Evolutionary conservation across 2,888 invertebrate genomes (phyloP).

Genomic region (Lysandra bellargus): DNA sequence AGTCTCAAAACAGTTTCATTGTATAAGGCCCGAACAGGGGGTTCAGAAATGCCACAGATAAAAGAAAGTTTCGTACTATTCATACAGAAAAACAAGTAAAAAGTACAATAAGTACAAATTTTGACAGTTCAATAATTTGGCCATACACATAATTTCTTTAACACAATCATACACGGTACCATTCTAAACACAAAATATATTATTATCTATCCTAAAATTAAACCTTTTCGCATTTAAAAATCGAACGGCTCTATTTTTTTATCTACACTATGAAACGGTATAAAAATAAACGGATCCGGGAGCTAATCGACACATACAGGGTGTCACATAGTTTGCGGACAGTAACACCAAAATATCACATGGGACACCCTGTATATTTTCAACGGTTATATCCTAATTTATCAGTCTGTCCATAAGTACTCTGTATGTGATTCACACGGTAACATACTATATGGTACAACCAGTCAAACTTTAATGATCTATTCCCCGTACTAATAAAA

Average conservation of each 20-base stretch:
- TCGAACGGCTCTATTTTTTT: not conserved
- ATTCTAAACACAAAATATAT: slow-evolving; percentile 12
- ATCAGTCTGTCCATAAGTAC: slow-evolving; percentile 40
- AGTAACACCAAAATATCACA: slow-evolving; percentile 8
- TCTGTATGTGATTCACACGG: slow-evolving; percentile 16
- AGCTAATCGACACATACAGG: slow-evolving; percentile 11
- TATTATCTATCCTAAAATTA: not conserved
- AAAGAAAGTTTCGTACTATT: not conserved
- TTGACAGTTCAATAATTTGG: not conserved
- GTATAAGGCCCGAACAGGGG: not conserved
- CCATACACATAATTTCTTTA: not conserved
- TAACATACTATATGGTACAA: slow-evolving; percentile 24
- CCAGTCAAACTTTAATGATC: not conserved
- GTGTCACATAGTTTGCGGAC: not conserved
- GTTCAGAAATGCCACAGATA: not conserved
- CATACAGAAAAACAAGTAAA: not conserved
- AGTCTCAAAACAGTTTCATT: too few species aligned
- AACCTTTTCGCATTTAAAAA: slow-evolving; percentile 24
- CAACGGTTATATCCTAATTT: slow-evolving; percentile 30
- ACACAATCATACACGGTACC: not conserved
- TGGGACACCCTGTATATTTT: slow-evolving; percentile 9
- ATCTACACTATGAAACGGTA: slow-evolving; percentile 25
- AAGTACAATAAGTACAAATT: not conserved
- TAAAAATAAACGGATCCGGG: slow-evolving; percentile 33
- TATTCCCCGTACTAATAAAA: not conserved